phyloP scores from a whole-genome alignment of 2,113 vertebrate genomes.

The Candoia aspera region DNA sequence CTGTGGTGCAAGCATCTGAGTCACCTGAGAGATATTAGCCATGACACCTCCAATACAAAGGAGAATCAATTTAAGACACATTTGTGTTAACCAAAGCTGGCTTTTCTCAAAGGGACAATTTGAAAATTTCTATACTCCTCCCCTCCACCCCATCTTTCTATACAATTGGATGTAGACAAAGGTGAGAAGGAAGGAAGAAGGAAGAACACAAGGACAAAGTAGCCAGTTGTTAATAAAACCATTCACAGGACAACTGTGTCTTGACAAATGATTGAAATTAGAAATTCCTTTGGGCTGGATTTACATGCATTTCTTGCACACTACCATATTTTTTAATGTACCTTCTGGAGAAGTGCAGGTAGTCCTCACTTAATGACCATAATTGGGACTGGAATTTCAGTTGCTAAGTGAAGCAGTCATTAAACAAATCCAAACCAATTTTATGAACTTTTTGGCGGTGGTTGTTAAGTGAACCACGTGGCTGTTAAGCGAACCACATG shows the following conservation, averaged over 20 bases:
- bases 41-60: slow-evolving; percentile 60
- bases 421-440: no score
- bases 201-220: background rate
- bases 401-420: no score
- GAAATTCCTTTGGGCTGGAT: slow-evolving; percentile 50
- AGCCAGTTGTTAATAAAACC: background rate
- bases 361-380: background rate
- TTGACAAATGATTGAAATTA: slow-evolving; percentile 71
- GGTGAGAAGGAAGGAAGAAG: slow-evolving; percentile 36
- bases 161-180: slow-evolving; percentile 63
- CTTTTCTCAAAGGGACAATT: slow-evolving; percentile 61
- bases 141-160: slow-evolving; percentile 48
- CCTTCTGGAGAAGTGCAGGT: background rate
- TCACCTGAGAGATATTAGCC: slow-evolving; percentile 62
- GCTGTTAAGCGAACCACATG: no score
- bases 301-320: slow-evolving; percentile 59
- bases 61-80: slow-evolving; percentile 67
- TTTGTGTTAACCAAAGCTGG: slow-evolving; percentile 61
- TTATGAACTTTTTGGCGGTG: no score
- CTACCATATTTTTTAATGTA: slow-evolving; percentile 61
- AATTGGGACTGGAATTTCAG: no score
- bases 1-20: slow-evolving; percentile 46
- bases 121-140: slow-evolving; percentile 17
- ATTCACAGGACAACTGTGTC: slow-evolving; percentile 61
- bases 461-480: no score